Base-by-base conservation (phyloP, 2,113 vertebrate species). In the Aspidoscelis tigris region DNA sequence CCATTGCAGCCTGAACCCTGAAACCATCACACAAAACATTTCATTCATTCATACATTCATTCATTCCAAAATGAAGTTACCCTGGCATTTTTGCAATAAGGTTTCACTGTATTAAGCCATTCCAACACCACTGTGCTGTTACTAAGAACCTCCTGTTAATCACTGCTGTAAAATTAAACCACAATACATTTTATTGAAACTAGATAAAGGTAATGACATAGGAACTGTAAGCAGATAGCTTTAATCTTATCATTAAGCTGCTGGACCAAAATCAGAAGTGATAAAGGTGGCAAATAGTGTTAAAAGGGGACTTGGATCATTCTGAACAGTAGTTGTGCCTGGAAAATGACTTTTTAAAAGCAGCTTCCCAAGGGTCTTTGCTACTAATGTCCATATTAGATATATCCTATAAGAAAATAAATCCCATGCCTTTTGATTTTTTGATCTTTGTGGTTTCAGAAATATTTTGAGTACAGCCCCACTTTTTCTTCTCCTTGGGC, bases 81-180 rank as follows among this genome's bases (percentile, higher is more conserved):
- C 18, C 8, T 84, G 61, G 69, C 0, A 0, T 53, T 21, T 16
- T 3, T 68, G 11, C 65, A 82, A 64, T 68, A n/a, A 79, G 90
- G 85, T 86, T 33, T 89, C 0, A 0, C 39, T 86, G 43, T 89
- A 9, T 44, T 43, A 70, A 89, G 39, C 18, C 41, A 71, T 87
- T 80, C 84, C 26, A 41, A 24, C 76, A 72, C 26, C 85, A 7
- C 39, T 82, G 87, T 78, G 78, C 83, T 88, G 71, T 78, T 81
- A 47, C 43, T 44, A 39, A 80, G 86, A 90, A 83, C 61, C n/a
- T 86, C 92, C 79, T 89, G n/a, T 89, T 91, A 92, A 90, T 90
- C 88, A 88, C 44, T 75, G 78, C 84, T 78, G 87, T 78, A 85
- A 83, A 92, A 90, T 84, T 78, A 90, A 86, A 82, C 75, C 66